Base-by-base conservation (phyloP, 2,113 vertebrate genomes). In the Glareola pratincola region DNA sequence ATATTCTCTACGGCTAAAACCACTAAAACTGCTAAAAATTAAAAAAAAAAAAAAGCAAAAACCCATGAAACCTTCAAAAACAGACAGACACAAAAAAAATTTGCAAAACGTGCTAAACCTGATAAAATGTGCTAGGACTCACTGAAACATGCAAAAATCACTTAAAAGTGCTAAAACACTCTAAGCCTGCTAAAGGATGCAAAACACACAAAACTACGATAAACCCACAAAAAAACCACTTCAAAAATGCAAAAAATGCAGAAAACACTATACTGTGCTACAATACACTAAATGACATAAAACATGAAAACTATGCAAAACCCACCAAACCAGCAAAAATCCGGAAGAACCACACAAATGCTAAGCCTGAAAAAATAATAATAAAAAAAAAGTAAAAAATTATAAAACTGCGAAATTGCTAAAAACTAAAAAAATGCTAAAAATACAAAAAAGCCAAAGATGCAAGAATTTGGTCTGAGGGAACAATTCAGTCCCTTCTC, bases 271-370 rank as follows among this genome's bases (percentile, higher is more conserved):
- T n/a, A 50, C 56, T 14, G 17, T 29, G 18, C 32, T 50, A 36
- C 18, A 24, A 14, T 10, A 21, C 14, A 26, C 53, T 34, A 48
- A 60, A 43, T 26, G 18, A 51, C 37, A 12, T 43, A 48, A 54
- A 74, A 36, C 5, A 10, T 17, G 23, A 34, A 36, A n/a, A 71
- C 50, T 23, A 19, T 9, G 5, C 20, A 59, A 83, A 59, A 3
- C 8, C 50, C 72, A 71, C 29, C 37, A 53, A 72, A 32, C 7
- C 4, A 63, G 22, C 8, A 22, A 45, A 37, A 87, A 57, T 4
- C 2, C 2, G 0, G 13, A 69, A 82, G 48, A 76, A 43, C 19
- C 3, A 45, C n/a, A 56, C 8, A 22, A 45, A 51, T 71, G 13
- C 15, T 81, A 48, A 48, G 21, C 47, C 47, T 22, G 47, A 48